Base-by-base conservation (phyloP, 2,888 invertebrate genomes). In the Drosophila recens region DNA sequence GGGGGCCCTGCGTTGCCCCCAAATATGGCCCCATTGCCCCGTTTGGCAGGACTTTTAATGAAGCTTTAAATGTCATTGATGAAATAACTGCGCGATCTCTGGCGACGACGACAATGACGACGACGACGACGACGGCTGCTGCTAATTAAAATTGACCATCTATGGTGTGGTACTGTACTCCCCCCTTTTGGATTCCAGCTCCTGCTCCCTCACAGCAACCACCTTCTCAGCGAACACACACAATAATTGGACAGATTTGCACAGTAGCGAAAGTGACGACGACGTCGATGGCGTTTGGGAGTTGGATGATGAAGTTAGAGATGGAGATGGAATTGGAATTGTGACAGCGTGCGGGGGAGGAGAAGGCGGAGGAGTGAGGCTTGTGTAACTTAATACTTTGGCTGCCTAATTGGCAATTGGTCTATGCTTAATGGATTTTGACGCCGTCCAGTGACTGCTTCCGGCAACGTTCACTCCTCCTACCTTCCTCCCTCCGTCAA, bases 21-120 rank as follows among this genome's bases (percentile, higher is more conserved):
- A 89, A 85, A 89, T 89, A 85, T 80, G 84, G 84, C 64, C 38
- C 51, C 59, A 51, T 65, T 66, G 74, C 88, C 82, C 88, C 85
- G 80, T 82, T 87, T 84, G 80, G 73, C 87, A 82, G 90, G 90
- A 90, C 79, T 90, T 89, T 89, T 89, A 89, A 89, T 89, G 90
- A 89, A 89, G 89, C 90, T 79, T 84, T 90, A 89, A 90, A 89
- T 90, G 90, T 90, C 90, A 90, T 89, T 89, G 90, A 89, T 90
- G 85, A 84, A 90, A 89, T 89, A 87, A 67, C 82, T 65, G 82
- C 69, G 76, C 82, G 72, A 70, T 66, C 57, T 54, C 57, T 54
- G 48, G 53, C 64, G 48, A 48, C 58, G 30, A 48, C 62, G 45
- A 36, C 38, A 38, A 23, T 38, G 40, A 38, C 48, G 27, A n/a